Evolutionary conservation across 2,888 invertebrate genomes (phyloP), one percentile per base, ranked within the genome.

Genomic region (Notodonta dromedarius): DNA sequence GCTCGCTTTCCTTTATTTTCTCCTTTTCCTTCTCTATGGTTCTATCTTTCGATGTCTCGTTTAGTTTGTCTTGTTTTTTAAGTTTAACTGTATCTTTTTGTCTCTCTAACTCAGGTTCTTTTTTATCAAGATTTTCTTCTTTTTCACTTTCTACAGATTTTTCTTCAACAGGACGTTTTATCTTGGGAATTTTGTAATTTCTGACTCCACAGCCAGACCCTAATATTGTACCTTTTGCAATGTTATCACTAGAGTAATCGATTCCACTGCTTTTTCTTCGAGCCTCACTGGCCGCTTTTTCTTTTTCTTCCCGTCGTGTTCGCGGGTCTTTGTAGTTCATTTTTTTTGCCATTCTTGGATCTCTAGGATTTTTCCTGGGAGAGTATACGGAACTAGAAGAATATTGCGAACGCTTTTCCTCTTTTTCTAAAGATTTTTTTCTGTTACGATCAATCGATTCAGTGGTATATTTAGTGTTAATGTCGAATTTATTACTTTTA

Each of bases 161-260:
- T 51, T 72, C 72, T 55, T 74, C 74, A 6, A 75, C 65, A 1
- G 46, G 42, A 39, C 89, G 84, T 83, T 92, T 93, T 52, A 93
- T 89, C 84, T 94, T 94, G 0, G 94, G 93, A 69, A 94, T 93
- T 79, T 90, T 94, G 66, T 92, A 94, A 75, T 93, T 94, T 80
- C 88, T 91, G 0, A 93, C 92, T 48, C 90, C 91, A 76, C 85
- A 89, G 2, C 90, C 88, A 32, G 88, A 80, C 52, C 87, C 83
- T 66, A 92, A 82, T 66, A 89, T 86, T 44, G 85, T 84, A 24
- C 89, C 92, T 65, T 85, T 90, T 5, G 89, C 87, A 64, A 92
- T 90, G 65, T 89, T 92, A 59, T 91, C 91, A 77, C 79, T 89
- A 0, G 93, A 90, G 79, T 92, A 93, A 7, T 89, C 84, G 56